Evolutionary conservation across 2,113 vertebrate genomes (phyloP).

Genomic region (Nycticryphes semicollaris): DNA sequence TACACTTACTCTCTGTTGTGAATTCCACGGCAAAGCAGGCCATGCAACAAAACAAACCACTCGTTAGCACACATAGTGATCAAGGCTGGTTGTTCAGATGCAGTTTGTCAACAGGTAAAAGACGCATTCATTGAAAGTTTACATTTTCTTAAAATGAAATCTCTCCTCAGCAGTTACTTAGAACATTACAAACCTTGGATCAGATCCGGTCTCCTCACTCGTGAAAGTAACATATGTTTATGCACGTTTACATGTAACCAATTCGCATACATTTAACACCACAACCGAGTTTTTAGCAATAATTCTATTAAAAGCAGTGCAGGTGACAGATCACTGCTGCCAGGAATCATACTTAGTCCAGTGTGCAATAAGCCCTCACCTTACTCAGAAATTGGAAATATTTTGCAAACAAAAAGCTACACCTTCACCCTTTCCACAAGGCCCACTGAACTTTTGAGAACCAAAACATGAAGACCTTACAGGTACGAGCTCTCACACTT

Average conservation of each 20-base stretch:
- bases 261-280: not conserved
- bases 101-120: constrained; percentile 60
- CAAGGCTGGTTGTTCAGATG: constrained; percentile 60
- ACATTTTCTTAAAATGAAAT: not conserved
- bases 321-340: not conserved
- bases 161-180: not conserved
- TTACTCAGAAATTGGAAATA: not conserved
- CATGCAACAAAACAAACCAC: constrained; percentile 91
- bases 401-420: not conserved
- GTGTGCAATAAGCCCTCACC: not conserved
- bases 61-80: constrained; percentile 74
- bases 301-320: not conserved
- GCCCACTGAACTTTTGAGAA: not conserved
- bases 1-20: constrained; percentile 98
- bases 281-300: not conserved
- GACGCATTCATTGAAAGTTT: constrained; percentile 1
- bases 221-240: not conserved
- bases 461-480: not conserved
- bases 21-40: constrained; percentile 93
- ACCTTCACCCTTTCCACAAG: not conserved
- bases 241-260: not conserved
- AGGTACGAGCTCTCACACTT: not conserved
- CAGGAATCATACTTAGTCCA: not conserved
- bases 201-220: not conserved
- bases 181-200: not conserved